Evolutionary conservation across 2,797 vertebrate species (phyloP).

Genomic region (Champsocephalus gunnari): DNA sequence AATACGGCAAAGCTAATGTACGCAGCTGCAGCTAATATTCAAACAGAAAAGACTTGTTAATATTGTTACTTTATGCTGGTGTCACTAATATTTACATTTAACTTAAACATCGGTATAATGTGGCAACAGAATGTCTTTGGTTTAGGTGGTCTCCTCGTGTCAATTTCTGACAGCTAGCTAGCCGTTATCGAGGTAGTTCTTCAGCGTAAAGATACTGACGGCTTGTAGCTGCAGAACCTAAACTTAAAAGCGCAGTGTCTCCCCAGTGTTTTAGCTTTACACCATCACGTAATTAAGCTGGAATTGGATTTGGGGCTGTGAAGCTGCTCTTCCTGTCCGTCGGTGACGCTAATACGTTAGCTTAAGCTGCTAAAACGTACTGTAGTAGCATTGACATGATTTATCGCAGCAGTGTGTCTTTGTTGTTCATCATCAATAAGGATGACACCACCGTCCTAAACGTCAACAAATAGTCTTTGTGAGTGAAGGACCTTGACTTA

Average conservation of each 20-base stretch:
- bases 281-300: background rate
- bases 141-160: no score
- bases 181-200: background rate
- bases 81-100: background rate
- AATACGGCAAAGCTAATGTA: background rate
- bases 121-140: background rate
- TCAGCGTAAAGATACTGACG: background rate
- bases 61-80: background rate
- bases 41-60: background rate
- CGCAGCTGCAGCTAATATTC: background rate
- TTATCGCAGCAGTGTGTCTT: background rate
- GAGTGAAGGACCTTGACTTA: no score
- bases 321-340: background rate
- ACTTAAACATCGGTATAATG: background rate
- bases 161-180: background rate
- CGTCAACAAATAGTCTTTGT: no score
- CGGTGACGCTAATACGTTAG: constrained; percentile 10
- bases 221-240: background rate
- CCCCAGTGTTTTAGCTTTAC: background rate
- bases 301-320: background rate
- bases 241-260: constrained; percentile 2
- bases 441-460: background rate
- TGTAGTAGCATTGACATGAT: background rate
- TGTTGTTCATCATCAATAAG: background rate
- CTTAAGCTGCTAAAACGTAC: background rate